Evolutionary conservation across 2,888 invertebrate genomes (phyloP), one percentile per base, ranked within the genome.

Genomic region (Cantharis rufa): DNA sequence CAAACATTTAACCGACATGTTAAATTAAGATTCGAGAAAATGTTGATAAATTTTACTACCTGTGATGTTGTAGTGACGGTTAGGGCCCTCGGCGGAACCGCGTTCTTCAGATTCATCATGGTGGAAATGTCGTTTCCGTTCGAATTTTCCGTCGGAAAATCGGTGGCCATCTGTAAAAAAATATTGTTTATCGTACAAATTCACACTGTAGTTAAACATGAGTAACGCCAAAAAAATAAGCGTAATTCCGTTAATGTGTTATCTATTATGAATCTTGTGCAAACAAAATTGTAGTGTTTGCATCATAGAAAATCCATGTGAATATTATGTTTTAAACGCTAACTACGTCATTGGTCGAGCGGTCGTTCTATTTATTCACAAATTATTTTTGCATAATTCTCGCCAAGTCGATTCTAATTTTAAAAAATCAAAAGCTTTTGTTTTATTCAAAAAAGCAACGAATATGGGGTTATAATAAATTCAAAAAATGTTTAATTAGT

Each of bases 81-180:
- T 71, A 85, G 82, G 62, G 79, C 78, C 78, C 85, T 83, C 75
- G 85, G 84, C 62, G 78, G 71, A n/a, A 79, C 72, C 48, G 21
- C 75, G 21, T 78, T 78, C 70, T 80, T 80, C 27, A 81, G 74
- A 69, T 83, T 84, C 79, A 84, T 82, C 81, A 85, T 84, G 69
- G 84, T 82, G 74, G 85, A 83, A 64, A 86, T 84, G 77, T 86
- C 83, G 79, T 83, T 86, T 80, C 85, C 86, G 81, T 86, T 86
- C 71, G 86, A 82, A 81, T 84, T 86, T 75, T 86, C 86, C 69
- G 80, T 70, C 61, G 85, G 85, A 80, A 85, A 84, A 77, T 86
- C 87, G 75, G 85, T 86, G 77, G 86, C 86, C 87, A 87, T 87
- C 87, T 87, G 84, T 16, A 87, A 86, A 72, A 68, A 48, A n/a